These are phyloP conservation scores for Drosophila algonquin DNA, from an alignment of 2,888 invertebrate species.

Conservation along the genomic window DNA sequence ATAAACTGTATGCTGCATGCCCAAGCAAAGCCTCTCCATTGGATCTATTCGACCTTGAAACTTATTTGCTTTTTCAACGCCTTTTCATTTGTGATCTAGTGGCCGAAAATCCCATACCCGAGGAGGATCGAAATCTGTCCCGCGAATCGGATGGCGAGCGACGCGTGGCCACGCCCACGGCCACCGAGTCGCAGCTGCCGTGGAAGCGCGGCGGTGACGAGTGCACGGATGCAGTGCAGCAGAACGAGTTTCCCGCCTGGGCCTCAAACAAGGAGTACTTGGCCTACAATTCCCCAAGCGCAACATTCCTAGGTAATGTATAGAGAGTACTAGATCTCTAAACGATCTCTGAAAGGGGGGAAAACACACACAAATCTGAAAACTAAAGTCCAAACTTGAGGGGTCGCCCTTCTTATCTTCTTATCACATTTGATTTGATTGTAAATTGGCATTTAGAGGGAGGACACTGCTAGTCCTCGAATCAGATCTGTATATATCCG, in stretches of 20 bases:
- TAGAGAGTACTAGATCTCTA: neutral
- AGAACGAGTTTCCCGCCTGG: slow-evolving; percentile 97
- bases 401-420: slow-evolving; percentile 16
- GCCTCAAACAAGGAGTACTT: slow-evolving; percentile 97
- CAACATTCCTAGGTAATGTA: slow-evolving; percentile 92
- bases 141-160: slow-evolving; percentile 86
- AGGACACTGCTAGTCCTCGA: neutral
- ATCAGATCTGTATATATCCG: slow-evolving; percentile 15
- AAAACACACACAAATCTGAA: slow-evolving; percentile 20
- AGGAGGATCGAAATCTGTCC: slow-evolving; percentile 81
- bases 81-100: slow-evolving; percentile 64
- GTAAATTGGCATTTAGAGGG: slow-evolving; percentile 14
- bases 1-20: slow-evolving; percentile 30
- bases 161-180: slow-evolving; percentile 93
- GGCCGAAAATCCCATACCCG: slow-evolving; percentile 82
- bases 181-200: slow-evolving; percentile 94
- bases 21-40: slow-evolving; percentile 10
- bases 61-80: neutral
- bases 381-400: slow-evolving; percentile 8
- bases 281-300: slow-evolving; percentile 95
- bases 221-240: slow-evolving; percentile 88
- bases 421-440: slow-evolving; percentile 27
- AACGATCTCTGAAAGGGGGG: neutral
- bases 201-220: slow-evolving; percentile 94
- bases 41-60: slow-evolving; percentile 1